Conservation (phyloP, 35 echinoderm and acorn worm genomes). For the Stichopus chloronotus region DNA sequence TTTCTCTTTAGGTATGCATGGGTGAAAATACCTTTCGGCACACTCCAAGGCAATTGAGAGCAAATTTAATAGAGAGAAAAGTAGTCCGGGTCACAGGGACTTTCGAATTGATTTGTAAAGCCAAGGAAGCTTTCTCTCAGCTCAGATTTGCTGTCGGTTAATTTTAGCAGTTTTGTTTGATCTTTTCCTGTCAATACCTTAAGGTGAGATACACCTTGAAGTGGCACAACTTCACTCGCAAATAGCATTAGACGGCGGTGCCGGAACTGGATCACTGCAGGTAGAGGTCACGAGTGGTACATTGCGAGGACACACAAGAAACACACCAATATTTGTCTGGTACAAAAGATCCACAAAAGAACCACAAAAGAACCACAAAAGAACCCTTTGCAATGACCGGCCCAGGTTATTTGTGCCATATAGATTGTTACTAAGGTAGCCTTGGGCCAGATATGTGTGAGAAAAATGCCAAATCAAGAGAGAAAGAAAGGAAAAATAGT, state of each 20-base stretch:
- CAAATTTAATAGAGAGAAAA: background rate
- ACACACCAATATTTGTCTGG: background rate
- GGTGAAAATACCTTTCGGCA: background rate
- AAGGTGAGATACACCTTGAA: background rate
- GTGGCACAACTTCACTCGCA: background rate
- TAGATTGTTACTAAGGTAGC: background rate
- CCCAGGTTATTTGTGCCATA: background rate
- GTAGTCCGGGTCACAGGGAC: background rate
- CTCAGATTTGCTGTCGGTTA: background rate
- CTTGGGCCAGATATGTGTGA: background rate
- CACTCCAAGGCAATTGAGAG: background rate
- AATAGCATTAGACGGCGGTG: background rate
- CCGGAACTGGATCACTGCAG: background rate
- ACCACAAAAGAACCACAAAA: background rate
- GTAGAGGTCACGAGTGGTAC: background rate
- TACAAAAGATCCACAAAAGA: background rate
- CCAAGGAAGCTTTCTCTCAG: background rate
- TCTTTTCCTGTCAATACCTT: background rate
- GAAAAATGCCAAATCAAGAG: background rate
- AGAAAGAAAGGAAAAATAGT: background rate
- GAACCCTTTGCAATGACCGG: background rate
- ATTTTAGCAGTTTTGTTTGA: background rate
- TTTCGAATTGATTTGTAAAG: background rate
- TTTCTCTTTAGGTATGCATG: background rate
- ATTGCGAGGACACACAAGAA: background rate